phyloP scores from a whole-genome alignment of 2,888 invertebrate species.

The Brenthis ino region DNA sequence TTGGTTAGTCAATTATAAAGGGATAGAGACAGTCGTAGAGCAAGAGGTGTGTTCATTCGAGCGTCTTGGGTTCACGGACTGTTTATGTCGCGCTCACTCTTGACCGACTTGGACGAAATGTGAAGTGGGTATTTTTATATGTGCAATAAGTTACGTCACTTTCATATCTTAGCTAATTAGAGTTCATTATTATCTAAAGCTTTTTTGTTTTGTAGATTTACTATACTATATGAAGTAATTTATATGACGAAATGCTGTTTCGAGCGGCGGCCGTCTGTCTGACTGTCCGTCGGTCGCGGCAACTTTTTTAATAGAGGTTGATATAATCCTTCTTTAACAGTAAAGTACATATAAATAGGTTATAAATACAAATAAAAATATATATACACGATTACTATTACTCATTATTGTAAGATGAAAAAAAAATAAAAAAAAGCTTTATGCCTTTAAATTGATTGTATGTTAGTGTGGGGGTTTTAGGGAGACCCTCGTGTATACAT shows the following conservation, averaged over 20 bases:
- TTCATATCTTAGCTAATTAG: conserved; percentile 80
- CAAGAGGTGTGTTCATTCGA: conserved; percentile 32
- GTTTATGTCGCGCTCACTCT: neutral
- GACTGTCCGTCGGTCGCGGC: conserved; percentile 24
- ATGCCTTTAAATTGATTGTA: conserved; percentile 80
- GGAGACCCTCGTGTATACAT: conserved; percentile 51
- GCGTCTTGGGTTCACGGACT: conserved; percentile 42
- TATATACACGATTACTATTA: conserved; percentile 80
- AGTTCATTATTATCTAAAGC: conserved; percentile 67
- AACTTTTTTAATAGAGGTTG: conserved; percentile 65
- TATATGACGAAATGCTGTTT: conserved; percentile 27
- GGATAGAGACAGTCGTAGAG: conserved; percentile 21
- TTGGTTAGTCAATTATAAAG: conserved; percentile 39
- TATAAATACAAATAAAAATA: conserved; percentile 81
- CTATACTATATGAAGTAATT: conserved; percentile 33
- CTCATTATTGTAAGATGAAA: conserved; percentile 73
- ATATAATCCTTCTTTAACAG: conserved; percentile 79
- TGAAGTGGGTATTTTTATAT: conserved; percentile 74
- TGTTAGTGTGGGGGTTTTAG: conserved; percentile 51
- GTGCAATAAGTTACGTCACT: conserved; percentile 75
- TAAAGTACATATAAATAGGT: conserved; percentile 79
- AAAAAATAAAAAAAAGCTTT: conserved; percentile 73
- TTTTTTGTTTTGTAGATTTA: conserved; percentile 59
- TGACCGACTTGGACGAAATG: conserved; percentile 45
- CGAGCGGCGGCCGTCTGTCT: conserved; percentile 9